A percentile compares a stretch with the other conserved stretches of the same genome.
Evolutionary conservation across 2,113 vertebrate genomes (phyloP).

Genomic region (Oreochromis tanganicae): DNA sequence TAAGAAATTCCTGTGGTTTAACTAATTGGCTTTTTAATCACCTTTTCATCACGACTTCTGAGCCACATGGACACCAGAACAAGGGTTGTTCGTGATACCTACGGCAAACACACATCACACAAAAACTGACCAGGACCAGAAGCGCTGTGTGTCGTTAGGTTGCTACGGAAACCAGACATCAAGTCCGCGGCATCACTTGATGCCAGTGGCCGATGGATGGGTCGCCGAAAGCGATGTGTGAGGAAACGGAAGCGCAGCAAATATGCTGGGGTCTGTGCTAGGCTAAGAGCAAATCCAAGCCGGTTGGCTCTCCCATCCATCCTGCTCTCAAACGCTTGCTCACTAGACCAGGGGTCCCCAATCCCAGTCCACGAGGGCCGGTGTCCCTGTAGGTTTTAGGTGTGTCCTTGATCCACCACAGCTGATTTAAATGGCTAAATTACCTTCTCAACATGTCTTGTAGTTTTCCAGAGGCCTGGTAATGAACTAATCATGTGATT

Average conservation of each 20-base stretch:
- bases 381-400: no score
- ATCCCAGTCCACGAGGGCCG: no score
- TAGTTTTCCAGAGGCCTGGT: no score
- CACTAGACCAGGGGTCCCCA: neutral
- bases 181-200: neutral
- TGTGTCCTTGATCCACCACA: no score
- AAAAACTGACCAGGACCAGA: neutral
- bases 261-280: neutral
- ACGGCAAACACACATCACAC: neutral
- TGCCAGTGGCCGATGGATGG: neutral
- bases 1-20: neutral
- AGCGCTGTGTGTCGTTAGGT: neutral
- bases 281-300: neutral
- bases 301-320: neutral
- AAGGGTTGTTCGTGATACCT: neutral
- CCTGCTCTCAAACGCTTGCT: neutral
- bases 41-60: neutral
- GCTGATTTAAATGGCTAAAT: no score
- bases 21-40: neutral
- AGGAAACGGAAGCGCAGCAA: rapidly evolving
- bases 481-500: no score
- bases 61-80: neutral
- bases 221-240: neutral
- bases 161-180: neutral
- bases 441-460: no score